Conservation (phyloP, 2,888 invertebrate species). For the Norana najaformis region DNA sequence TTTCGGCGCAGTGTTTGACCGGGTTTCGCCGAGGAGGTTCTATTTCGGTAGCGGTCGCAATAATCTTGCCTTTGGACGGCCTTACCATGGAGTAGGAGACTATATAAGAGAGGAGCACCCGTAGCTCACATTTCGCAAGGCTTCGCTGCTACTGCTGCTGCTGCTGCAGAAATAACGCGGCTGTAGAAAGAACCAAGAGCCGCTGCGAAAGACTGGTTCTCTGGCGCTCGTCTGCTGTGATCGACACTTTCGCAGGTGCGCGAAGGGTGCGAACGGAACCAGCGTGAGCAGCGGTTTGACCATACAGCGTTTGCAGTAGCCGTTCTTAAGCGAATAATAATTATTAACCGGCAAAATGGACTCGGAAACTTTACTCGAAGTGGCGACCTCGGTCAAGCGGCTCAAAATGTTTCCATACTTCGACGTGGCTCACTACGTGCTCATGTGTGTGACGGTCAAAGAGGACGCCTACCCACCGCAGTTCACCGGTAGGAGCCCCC, state of each 20-base stretch:
- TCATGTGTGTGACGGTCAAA: slow-evolving; percentile 89
- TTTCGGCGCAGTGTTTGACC: background rate
- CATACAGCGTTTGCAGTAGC: background rate
- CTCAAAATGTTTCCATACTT: slow-evolving; percentile 99
- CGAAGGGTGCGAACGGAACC: slow-evolving; percentile 15
- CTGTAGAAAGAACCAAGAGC: background rate
- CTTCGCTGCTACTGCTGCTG: too few relatives aligned
- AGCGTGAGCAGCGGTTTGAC: slow-evolving; percentile 18
- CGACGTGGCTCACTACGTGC: slow-evolving; percentile 93
- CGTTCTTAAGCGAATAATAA: slow-evolving; percentile 1
- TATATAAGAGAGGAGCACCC: background rate
- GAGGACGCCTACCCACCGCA: slow-evolving; percentile 70
- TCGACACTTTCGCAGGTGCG: background rate
- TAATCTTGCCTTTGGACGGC: background rate
- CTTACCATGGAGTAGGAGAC: background rate
- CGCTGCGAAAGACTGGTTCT: slow-evolving; percentile 13
- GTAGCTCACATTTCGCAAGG: background rate
- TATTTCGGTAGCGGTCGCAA: background rate
- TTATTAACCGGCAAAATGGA: slow-evolving; percentile 29
- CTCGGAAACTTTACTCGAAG: slow-evolving; percentile 66
- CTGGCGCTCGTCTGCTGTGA: background rate
- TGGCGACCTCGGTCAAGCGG: slow-evolving; percentile 97
- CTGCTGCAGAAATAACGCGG: slow-evolving; percentile 2
- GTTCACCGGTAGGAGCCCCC: slow-evolving; percentile 28
- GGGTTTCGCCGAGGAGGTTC: background rate